phyloP scores from a whole-genome alignment of 2,797 vertebrate species.

The Sparidentex hasta region DNA sequence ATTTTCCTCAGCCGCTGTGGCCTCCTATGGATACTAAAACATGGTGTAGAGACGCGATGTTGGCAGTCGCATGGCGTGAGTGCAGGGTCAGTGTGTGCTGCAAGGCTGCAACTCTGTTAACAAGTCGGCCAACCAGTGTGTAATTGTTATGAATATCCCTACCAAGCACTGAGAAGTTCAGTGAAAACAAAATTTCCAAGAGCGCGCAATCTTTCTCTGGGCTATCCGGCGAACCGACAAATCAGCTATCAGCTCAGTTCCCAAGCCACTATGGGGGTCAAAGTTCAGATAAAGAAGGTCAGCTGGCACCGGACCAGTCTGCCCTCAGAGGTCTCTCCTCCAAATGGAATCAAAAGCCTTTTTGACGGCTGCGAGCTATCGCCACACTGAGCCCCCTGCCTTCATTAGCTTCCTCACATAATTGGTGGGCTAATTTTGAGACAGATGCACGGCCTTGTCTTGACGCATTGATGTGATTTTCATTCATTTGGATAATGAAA shows the following conservation, averaged over 20 bases:
- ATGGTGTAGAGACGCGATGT: conserved; percentile 39
- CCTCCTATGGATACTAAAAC: conserved; percentile 70
- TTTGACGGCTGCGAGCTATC: conserved; percentile 47
- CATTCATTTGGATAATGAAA: conserved; percentile 80
- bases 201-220: conserved; percentile 34
- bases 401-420: conserved; percentile 64
- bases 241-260: conserved; percentile 85
- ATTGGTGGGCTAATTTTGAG: conserved; percentile 73
- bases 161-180: conserved; percentile 37
- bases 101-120: conserved; percentile 45
- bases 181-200: conserved; percentile 28
- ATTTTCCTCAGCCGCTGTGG: conserved; percentile 48
- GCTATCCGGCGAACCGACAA: conserved; percentile 83
- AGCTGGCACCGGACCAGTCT: conserved; percentile 61
- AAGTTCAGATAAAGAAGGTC: conserved; percentile 70
- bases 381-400: conserved; percentile 26
- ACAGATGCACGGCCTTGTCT: conserved; percentile 70
- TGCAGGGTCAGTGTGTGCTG: conserved; percentile 40
- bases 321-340: conserved; percentile 52
- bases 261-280: conserved; percentile 62
- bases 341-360: conserved; percentile 71
- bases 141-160: conserved; percentile 42
- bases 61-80: conserved; percentile 30
- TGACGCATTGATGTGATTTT: conserved; percentile 70
- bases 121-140: conserved; percentile 45